Evolutionary conservation across 2,113 vertebrate genomes (phyloP).

Genomic region (Apodemus sylvaticus): DNA sequence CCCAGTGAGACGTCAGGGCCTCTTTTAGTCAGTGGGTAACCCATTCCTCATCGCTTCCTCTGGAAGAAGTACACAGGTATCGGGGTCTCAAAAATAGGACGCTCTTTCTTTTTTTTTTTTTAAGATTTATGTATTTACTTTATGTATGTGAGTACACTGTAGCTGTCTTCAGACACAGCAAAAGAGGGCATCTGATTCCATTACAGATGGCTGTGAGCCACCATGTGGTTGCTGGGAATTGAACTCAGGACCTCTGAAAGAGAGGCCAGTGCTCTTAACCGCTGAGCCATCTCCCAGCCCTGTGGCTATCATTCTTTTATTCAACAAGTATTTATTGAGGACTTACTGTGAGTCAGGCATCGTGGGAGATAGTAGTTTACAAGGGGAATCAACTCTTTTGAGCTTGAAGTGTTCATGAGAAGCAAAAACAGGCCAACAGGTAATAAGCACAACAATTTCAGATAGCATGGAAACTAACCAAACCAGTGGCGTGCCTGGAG

Average conservation of each 20-base stretch:
- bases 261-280: too few species aligned
- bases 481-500: neutral
- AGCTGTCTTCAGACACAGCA: too few species aligned
- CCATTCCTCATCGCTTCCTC: neutral
- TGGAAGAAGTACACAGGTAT: neutral
- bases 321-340: neutral
- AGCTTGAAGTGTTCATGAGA: neutral
- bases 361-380: neutral
- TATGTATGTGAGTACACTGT: too few species aligned
- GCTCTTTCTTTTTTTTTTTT: neutral
- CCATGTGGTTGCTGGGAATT: too few species aligned
- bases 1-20: neutral
- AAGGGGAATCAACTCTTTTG: neutral
- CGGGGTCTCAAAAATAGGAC: neutral
- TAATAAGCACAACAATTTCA: neutral
- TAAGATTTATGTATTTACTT: too few species aligned
- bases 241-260: too few species aligned
- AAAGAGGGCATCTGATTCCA: too few species aligned
- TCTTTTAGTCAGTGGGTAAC: neutral
- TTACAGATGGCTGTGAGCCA: too few species aligned
- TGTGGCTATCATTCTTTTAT: neutral
- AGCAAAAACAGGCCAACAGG: slow-evolving; percentile 27
- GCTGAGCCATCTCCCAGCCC: too few species aligned
- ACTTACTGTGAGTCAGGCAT: neutral
- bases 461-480: neutral